phyloP scores from a whole-genome alignment of 64 coral and sea anemone species.

The Porites australiensis region DNA sequence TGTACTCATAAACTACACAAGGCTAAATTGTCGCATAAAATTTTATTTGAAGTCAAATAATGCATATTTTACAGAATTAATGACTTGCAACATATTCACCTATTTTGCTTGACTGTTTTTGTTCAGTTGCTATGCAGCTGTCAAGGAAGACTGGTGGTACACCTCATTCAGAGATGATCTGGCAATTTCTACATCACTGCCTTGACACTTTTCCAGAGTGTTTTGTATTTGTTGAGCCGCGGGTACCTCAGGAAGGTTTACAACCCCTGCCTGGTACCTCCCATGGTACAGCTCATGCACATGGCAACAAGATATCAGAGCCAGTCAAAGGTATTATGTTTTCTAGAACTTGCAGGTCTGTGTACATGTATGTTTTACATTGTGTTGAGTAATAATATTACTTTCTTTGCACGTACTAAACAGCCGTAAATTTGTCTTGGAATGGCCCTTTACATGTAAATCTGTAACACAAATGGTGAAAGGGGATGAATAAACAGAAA shows the following conservation, averaged over 20 bases:
- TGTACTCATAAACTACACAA: too few relatives aligned
- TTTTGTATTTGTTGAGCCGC: constrained; percentile 61
- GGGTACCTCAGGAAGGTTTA: background rate
- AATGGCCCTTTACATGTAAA: too few relatives aligned
- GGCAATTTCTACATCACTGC: constrained; percentile 56
- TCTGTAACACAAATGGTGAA: too few relatives aligned
- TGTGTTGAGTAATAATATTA: too few relatives aligned
- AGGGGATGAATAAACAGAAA: too few relatives aligned
- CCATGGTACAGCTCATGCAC: background rate
- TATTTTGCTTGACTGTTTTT: background rate
- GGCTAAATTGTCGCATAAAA: background rate
- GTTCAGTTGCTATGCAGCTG: constrained; percentile 46
- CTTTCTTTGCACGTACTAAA: too few relatives aligned
- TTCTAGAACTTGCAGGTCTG: too few relatives aligned
- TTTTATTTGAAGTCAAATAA: background rate
- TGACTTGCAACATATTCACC: background rate
- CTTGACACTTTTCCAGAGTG: constrained; percentile 70
- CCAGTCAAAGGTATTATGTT: background rate
- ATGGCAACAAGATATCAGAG: constrained; percentile 48
- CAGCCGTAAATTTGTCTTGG: too few relatives aligned
- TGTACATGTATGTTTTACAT: too few relatives aligned
- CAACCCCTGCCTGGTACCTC: background rate
- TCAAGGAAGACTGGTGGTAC: constrained; percentile 64
- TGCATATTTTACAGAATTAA: background rate
- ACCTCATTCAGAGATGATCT: constrained; percentile 62